Percentiles rank a stretch among this genome's conserved stretches.
phyloP scores from a whole-genome alignment of 2,113 vertebrate genomes.

The Anoura caudifer region DNA sequence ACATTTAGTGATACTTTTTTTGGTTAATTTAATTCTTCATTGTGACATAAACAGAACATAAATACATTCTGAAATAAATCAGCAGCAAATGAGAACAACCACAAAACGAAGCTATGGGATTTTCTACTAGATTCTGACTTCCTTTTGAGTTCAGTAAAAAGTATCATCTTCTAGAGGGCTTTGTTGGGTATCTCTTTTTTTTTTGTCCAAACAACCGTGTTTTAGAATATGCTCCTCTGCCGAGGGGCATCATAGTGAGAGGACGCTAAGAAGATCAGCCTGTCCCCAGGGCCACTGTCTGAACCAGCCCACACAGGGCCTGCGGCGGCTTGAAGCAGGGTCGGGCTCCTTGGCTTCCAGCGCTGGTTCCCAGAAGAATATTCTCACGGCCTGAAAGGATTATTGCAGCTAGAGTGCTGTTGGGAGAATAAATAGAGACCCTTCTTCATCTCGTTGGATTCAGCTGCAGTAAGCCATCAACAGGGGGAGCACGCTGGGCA shows the following conservation, averaged over 20 bases:
- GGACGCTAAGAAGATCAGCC: neutral
- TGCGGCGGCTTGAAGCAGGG: neutral
- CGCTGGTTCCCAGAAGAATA: neutral
- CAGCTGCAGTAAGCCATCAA: neutral
- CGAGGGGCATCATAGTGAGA: neutral
- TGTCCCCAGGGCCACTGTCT: neutral
- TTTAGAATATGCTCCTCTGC: neutral
- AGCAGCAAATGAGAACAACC: neutral
- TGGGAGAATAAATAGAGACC: neutral
- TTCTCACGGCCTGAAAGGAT: neutral
- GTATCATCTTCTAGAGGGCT: neutral
- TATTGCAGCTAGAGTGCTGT: neutral
- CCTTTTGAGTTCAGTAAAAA: neutral
- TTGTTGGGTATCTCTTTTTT: neutral
- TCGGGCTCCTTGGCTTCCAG: neutral
- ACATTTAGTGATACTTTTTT: neutral
- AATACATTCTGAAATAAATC: neutral
- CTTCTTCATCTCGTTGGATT: neutral
- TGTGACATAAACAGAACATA: neutral
- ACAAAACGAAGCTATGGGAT: neutral
- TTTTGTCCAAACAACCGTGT: neutral
- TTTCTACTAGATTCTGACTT: neutral
- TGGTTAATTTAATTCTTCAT: neutral
- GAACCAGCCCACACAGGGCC: neutral
- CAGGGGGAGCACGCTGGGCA: accelerated